A percentile compares a stretch with the other conserved stretches of the same genome.
These are phyloP conservation scores for Drosophila kepulauana DNA, from an alignment of 1,140 invertebrate species.

Conservation along the genomic window DNA sequence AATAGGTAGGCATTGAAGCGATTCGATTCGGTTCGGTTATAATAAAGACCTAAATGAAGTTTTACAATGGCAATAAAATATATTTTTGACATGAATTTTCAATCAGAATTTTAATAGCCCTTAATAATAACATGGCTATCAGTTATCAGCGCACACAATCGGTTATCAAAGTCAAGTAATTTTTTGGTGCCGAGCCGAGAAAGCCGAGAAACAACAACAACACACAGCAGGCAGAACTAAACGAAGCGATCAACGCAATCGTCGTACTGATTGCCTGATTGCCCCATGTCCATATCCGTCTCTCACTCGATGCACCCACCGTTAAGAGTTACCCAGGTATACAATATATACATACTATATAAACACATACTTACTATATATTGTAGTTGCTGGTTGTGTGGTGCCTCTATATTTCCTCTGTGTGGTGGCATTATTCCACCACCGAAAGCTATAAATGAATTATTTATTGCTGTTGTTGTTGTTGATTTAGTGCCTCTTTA, in stretches of 20 bases:
- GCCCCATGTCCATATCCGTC: conserved; percentile 22
- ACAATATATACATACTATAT: not conserved
- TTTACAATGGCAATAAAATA: conserved; percentile 80
- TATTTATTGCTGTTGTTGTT: conserved; percentile 78
- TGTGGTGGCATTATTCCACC: conserved; percentile 81
- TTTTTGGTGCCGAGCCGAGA: conserved; percentile 55
- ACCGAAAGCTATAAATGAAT: conserved; percentile 81
- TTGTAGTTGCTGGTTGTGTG: conserved; percentile 21
- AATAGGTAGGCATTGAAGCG: conserved; percentile 8
- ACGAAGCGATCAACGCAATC: conserved; percentile 12
- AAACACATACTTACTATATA: not conserved
- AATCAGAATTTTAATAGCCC: conserved; percentile 85
- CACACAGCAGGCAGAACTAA: conserved; percentile 15
- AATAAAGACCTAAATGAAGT: conserved; percentile 72
- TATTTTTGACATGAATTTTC: conserved; percentile 85
- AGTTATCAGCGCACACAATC: conserved; percentile 78
- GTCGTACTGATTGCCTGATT: conserved; percentile 23
- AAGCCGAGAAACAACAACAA: conserved; percentile 8
- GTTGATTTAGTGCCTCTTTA: conserved; percentile 81
- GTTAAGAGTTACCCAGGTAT: too few relatives aligned
- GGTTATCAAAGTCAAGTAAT: conserved; percentile 69
- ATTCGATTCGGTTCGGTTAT: conserved; percentile 29
- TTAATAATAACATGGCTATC: conserved; percentile 84
- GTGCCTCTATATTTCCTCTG: conserved; percentile 53
- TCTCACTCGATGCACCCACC: conserved; percentile 21